Evolutionary conservation across 2,888 invertebrate genomes (phyloP).

Genomic region (Andrena fulva): DNA sequence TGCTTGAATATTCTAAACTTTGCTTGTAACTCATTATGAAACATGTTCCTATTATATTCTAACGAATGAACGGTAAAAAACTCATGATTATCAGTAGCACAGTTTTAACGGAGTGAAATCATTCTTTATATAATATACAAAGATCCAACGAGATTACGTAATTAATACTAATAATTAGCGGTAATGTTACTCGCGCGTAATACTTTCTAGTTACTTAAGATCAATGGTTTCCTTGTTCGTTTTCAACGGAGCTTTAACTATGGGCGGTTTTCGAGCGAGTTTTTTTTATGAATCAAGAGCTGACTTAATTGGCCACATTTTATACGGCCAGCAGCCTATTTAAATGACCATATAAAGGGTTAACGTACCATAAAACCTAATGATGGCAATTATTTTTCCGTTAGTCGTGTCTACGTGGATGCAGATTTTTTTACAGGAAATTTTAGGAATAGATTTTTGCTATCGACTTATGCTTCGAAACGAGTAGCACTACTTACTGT

Average conservation of each 20-base stretch:
- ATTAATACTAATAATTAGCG: constrained; percentile 26
- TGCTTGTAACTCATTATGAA: background rate
- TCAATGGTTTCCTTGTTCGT: constrained; percentile 26
- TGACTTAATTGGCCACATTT: constrained; percentile 22
- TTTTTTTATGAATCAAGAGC: constrained; percentile 34
- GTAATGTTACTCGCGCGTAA: constrained; percentile 5
- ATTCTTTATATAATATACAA: constrained; percentile 18
- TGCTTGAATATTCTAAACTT: background rate
- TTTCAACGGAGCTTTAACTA: constrained; percentile 18
- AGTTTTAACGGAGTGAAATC: background rate
- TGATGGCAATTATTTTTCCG: constrained; percentile 28
- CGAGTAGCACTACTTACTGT: background rate
- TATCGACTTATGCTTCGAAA: background rate
- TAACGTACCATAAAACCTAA: constrained; percentile 39
- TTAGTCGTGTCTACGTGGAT: constrained; percentile 1
- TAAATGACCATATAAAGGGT: constrained; percentile 22
- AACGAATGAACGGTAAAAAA: constrained; percentile 10
- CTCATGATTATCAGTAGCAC: constrained; percentile 8
- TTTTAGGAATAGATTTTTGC: background rate
- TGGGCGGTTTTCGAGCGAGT: constrained; percentile 12
- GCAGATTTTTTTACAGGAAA: background rate
- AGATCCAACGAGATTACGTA: constrained; percentile 13
- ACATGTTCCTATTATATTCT: background rate
- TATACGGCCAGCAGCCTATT: constrained; percentile 18
- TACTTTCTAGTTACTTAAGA: constrained; percentile 45